Evolutionary conservation across 2,797 vertebrate species (phyloP), one percentile per base, ranked within the genome.

Genomic region (Furcifer pardalis): DNA sequence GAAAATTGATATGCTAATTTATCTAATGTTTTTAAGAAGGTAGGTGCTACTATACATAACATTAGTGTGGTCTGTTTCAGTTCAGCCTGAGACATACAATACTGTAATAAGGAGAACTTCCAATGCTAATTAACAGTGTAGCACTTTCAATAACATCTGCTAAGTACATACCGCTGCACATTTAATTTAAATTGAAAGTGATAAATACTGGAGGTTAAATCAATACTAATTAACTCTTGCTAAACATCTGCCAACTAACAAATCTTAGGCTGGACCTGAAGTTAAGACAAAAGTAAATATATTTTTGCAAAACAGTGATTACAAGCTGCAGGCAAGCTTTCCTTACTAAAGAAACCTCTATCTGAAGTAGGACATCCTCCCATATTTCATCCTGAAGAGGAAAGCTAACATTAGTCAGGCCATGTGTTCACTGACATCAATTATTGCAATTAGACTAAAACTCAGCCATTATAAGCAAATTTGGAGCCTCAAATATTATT

Each of bases 101-200:
- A 68, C 66, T 85, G 82, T 74, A 81, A 85, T 88, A 82, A 85
- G 82, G 56, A 62, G 69, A 76, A 71, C 75, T 88, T 85, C 74
- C 52, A 82, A 59, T 75, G 49, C 74, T 88, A 84, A 88, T 88
- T 88, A 82, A 82, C 76, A 79, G 32, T 15, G 60, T 79, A 15
- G 63, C 75, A 37, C 13, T 84, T 85, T 82, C 69, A 74, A 79
- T 81, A 82, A 88, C 85, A 66, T 82, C 44, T 82, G 79, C 52
- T 85, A 82, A 88, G 83, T 74, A 42, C 60, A 88, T 78, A 81
- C 62, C 62, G 79, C 52, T 82, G 63, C 49, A 82, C 49, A 82
- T 81, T 85, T 85, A 74, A 85, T 84, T 88, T 66, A 88, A 88
- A 88, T 82, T 46, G 79, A 78, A 88, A 88, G 62, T 88, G 87